A percentile compares a stretch with the other conserved stretches of the same genome.
Evolutionary conservation across 2,888 invertebrate species (phyloP).

Genomic region (Andricus quercusramuli): DNA sequence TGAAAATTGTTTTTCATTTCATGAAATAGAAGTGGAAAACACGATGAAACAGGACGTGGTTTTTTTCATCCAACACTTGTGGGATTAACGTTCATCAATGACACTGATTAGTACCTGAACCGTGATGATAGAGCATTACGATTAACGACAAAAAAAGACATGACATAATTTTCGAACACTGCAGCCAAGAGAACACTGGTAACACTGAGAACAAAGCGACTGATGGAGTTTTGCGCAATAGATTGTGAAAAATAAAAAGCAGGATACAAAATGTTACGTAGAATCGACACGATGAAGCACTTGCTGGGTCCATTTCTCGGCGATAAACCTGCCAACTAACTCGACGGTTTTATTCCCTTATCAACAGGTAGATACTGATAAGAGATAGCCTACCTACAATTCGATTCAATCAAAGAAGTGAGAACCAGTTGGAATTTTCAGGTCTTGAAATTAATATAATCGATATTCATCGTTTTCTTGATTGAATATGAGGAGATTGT

Average conservation of each 20-base stretch:
- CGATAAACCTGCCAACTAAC: slow-evolving; percentile 58
- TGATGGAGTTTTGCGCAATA: neutral
- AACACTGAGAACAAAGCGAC: neutral
- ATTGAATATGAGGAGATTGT: neutral
- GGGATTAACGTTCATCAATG: slow-evolving; percentile 23
- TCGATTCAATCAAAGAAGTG: slow-evolving; percentile 9
- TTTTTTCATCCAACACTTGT: slow-evolving; percentile 13
- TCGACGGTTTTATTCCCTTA: slow-evolving; percentile 63
- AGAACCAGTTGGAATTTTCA: neutral
- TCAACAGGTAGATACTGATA: slow-evolving; percentile 70
- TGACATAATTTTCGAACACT: slow-evolving; percentile 14
- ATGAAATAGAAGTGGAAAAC: neutral
- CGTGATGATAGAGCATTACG: neutral
- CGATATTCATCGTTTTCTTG: neutral
- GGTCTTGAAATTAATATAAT: neutral
- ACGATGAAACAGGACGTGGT: neutral
- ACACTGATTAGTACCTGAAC: slow-evolving; percentile 18
- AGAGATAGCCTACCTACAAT: slow-evolving; percentile 61
- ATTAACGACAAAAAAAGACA: neutral
- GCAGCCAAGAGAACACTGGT: neutral
- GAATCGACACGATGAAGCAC: slow-evolving; percentile 50
- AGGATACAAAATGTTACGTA: slow-evolving; percentile 39
- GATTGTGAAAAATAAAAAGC: slow-evolving; percentile 29
- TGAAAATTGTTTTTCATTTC: neutral
- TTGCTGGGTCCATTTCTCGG: slow-evolving; percentile 61